Percentiles rank a stretch among this genome's conserved stretches.
Conservation (phyloP, 2,888 invertebrate species). For the Artemia sinica region DNA sequence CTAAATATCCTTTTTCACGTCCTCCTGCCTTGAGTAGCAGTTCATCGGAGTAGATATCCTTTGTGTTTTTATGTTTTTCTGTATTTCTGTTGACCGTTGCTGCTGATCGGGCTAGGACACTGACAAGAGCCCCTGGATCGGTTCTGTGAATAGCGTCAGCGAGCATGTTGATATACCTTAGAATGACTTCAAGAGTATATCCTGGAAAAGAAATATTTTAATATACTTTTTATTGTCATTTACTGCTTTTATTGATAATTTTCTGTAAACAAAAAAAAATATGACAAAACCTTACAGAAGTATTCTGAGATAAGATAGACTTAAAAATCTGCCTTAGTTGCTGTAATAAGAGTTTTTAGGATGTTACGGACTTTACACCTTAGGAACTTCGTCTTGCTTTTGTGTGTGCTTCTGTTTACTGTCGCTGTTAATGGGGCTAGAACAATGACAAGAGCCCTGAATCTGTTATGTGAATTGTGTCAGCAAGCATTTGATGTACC, state of each 20-base stretch:
- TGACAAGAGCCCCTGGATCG: conserved; percentile 4
- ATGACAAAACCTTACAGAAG: no score
- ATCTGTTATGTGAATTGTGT: not conserved
- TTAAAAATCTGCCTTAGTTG: no score
- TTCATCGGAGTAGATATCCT: not conserved
- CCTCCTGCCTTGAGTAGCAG: conserved; percentile 2
- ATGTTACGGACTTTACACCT: no score
- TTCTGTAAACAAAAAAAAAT: no score
- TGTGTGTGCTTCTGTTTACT: not conserved
- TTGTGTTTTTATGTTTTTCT: not conserved
- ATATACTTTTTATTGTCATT: no score
- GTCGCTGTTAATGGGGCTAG: not conserved
- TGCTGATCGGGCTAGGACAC: not conserved
- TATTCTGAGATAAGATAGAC: no score
- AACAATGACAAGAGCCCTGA: not conserved
- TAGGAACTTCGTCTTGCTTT: no score
- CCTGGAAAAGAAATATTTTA: not conserved
- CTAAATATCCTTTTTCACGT: not conserved
- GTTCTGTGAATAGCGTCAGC: conserved; percentile 10
- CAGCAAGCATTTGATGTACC: conserved; percentile 6
- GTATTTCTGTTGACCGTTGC: not conserved
- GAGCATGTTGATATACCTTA: not conserved
- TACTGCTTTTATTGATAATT: no score
- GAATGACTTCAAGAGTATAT: not conserved
- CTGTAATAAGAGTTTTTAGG: no score